Percentiles rank a stretch among this genome's conserved stretches.
Conservation (phyloP, 2,797 vertebrate genomes). For the Epinephelus malabaricus region DNA sequence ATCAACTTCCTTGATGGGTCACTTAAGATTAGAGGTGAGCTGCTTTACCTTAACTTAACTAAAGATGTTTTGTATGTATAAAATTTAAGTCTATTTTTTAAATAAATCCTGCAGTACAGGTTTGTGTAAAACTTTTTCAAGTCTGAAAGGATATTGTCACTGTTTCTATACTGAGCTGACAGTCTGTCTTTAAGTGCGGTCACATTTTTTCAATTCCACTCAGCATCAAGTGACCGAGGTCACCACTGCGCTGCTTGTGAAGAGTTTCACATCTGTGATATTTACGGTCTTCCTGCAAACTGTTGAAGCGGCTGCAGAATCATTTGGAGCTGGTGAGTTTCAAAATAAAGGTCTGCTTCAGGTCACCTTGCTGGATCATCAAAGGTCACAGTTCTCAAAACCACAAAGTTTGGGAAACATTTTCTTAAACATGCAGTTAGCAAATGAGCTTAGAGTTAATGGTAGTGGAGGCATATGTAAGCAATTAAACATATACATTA, state of each 20-base stretch:
- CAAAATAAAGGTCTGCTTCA: conserved; percentile 9
- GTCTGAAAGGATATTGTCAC: not conserved
- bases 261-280: conserved; percentile 29
- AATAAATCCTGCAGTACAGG: not conserved
- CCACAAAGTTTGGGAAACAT: not conserved
- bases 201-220: conserved; percentile 15
- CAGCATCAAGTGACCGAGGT: not conserved
- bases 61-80: not conserved
- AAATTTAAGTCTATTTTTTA: not conserved
- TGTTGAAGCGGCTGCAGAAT: not conserved
- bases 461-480: not conserved
- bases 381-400: not conserved
- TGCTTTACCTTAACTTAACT: not conserved
- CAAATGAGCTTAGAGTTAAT: not conserved
- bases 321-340: not conserved
- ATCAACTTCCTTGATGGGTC: not conserved
- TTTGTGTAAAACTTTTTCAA: not conserved
- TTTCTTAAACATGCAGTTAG: conserved; percentile 10
- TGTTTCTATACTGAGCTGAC: not conserved
- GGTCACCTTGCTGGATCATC: not conserved
- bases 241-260: not conserved
- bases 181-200: not conserved
- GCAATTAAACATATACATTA: conserved; percentile 14
- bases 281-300: not conserved
- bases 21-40: too few species aligned